Percentiles rank a stretch among this genome's conserved stretches.
Conservation (phyloP, 2,113 vertebrate species). For the Cyprinus carpio region DNA sequence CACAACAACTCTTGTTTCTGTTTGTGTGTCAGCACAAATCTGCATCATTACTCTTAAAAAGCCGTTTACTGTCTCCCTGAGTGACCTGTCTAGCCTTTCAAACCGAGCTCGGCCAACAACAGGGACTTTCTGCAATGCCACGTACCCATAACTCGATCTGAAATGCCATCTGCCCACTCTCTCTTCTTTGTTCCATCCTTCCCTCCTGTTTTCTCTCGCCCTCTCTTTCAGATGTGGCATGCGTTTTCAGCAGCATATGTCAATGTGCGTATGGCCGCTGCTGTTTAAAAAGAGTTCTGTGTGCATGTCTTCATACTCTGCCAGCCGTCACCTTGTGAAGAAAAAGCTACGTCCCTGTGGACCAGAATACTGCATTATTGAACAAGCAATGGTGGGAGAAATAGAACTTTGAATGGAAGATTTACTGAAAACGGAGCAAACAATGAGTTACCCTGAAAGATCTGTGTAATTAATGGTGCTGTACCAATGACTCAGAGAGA, state of each 20-base stretch:
- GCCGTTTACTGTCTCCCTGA: constrained; percentile 60
- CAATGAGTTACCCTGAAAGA: constrained; percentile 1
- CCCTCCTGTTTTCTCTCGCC: constrained; percentile 6
- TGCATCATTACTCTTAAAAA: constrained; percentile 61
- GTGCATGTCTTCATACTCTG: constrained; percentile 36
- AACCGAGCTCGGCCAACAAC: background rate
- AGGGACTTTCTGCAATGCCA: constrained; percentile 31
- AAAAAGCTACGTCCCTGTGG: background rate
- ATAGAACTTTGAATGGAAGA: constrained; percentile 25
- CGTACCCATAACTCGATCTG: constrained; percentile 6
- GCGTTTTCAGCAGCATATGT: constrained; percentile 46
- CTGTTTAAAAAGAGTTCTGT: constrained; percentile 36
- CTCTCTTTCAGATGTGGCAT: constrained; percentile 26
- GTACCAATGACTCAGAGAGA: constrained; percentile 1
- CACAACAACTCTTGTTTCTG: constrained; percentile 59
- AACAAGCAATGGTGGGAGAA: constrained; percentile 35
- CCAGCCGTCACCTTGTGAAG: constrained; percentile 39
- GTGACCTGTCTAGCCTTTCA: constrained; percentile 28
- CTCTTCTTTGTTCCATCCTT: constrained; percentile 4
- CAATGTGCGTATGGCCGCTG: constrained; percentile 34
- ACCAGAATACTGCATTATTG: constrained; percentile 33
- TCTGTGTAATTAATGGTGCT: constrained; percentile 27
- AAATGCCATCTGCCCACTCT: constrained; percentile 54
- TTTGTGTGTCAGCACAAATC: constrained; percentile 67
- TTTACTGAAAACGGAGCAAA: constrained; percentile 20